Conservation (phyloP, 2,113 vertebrate species). For the Oxygymnocypris stewartii region DNA sequence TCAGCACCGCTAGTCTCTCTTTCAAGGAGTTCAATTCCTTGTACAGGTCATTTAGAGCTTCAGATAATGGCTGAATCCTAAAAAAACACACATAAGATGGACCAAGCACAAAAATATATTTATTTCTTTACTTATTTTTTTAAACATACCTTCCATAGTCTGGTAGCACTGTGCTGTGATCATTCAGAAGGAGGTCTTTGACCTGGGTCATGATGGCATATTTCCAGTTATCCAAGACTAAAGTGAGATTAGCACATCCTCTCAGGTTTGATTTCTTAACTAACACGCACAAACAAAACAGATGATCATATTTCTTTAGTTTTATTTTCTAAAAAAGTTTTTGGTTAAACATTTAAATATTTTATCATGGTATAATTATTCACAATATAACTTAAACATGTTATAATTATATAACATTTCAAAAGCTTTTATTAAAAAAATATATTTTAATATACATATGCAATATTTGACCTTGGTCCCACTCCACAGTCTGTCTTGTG, state of each 20-base stretch:
- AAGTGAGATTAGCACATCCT: slow-evolving; percentile 82
- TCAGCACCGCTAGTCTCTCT: slow-evolving; percentile 75
- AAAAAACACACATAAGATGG: neutral
- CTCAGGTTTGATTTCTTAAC: slow-evolving; percentile 64
- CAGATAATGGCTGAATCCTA: slow-evolving; percentile 81
- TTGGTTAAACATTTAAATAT: neutral
- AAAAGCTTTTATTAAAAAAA: neutral
- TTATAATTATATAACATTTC: neutral
- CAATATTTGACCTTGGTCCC: slow-evolving; percentile 70
- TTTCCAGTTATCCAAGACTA: slow-evolving; percentile 87
- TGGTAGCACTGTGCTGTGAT: slow-evolving; percentile 83
- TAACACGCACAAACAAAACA: slow-evolving; percentile 49
- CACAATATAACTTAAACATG: neutral
- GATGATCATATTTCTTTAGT: neutral
- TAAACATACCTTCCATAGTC: slow-evolving; percentile 80
- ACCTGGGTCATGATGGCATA: slow-evolving; percentile 86
- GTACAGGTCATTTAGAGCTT: slow-evolving; percentile 79
- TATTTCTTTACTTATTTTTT: neutral
- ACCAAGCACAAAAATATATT: neutral
- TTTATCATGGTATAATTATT: neutral
- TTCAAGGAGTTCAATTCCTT: slow-evolving; percentile 82
- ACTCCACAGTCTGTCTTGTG: slow-evolving; percentile 48
- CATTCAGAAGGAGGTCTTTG: slow-evolving; percentile 82
- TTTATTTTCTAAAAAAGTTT: too few relatives aligned
- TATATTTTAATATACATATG: neutral